phyloP scores from a whole-genome alignment of 2,113 vertebrate genomes.

The Parotia lawesii region DNA sequence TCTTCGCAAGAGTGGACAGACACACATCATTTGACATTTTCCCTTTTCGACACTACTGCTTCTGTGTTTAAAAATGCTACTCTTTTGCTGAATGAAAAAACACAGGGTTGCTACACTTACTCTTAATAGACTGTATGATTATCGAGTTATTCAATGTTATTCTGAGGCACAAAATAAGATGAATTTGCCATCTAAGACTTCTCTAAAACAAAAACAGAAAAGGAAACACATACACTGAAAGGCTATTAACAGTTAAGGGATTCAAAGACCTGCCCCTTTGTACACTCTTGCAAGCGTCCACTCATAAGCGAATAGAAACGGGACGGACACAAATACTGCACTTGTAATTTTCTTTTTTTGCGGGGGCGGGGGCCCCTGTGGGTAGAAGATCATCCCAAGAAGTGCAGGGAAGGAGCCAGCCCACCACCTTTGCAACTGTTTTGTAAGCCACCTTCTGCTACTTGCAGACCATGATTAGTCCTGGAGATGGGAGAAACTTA shows the following conservation, averaged over 20 bases:
- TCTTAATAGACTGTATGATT: background rate
- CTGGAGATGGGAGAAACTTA: background rate
- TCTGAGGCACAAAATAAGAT: background rate
- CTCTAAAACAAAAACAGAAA: background rate
- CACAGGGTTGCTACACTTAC: background rate
- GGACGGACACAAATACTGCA: background rate
- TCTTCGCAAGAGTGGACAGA: background rate
- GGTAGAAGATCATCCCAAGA: background rate
- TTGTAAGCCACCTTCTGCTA: background rate
- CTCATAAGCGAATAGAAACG: background rate
- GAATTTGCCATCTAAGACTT: background rate
- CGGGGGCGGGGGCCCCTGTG: rapidly evolving
- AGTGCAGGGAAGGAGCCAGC: background rate
- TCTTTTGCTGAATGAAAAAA: background rate
- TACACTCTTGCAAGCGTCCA: background rate
- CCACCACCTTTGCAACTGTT: background rate
- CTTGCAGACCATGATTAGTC: background rate
- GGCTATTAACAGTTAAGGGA: background rate
- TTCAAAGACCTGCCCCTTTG: background rate
- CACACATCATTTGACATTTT: background rate
- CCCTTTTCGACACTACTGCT: background rate
- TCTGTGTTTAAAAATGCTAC: background rate
- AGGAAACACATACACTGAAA: background rate
- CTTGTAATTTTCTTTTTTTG: background rate
- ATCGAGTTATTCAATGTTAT: background rate